Conservation (phyloP, 1,140 invertebrate genomes). For the Drosophila elegans region DNA sequence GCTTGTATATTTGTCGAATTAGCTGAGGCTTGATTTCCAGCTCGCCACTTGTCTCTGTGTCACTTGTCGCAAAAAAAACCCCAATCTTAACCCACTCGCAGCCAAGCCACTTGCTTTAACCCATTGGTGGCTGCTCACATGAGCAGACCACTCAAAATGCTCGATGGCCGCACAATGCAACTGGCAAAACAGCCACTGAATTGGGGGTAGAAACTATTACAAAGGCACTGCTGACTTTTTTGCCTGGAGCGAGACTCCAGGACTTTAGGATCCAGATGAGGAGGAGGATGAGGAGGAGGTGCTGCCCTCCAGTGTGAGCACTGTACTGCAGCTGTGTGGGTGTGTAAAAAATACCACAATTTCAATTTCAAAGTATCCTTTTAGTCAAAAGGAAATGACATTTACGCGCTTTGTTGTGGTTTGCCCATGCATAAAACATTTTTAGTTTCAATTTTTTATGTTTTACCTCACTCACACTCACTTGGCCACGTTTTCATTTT, state of each 20-base stretch:
- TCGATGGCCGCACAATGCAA: constrained; percentile 29
- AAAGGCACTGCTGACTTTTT: constrained; percentile 33
- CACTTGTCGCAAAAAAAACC: background rate
- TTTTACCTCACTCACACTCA: constrained; percentile 24
- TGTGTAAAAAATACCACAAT: constrained; percentile 73
- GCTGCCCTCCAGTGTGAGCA: constrained; percentile 7
- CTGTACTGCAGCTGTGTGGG: constrained; percentile 19
- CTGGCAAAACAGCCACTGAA: constrained; percentile 17
- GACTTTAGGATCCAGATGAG: background rate
- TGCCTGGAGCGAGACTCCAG: constrained; percentile 6
- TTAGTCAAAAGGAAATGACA: constrained; percentile 82
- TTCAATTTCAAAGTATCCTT: constrained; percentile 84
- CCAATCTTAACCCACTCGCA: background rate
- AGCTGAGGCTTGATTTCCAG: background rate
- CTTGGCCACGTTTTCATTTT: constrained; percentile 2
- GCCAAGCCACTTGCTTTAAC: background rate
- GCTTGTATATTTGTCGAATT: background rate
- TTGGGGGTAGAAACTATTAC: constrained; percentile 6
- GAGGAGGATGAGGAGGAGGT: constrained; percentile 1
- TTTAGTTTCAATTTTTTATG: constrained; percentile 70
- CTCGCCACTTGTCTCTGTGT: constrained; percentile 11
- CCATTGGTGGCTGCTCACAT: constrained; percentile 13
- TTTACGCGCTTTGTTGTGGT: constrained; percentile 83
- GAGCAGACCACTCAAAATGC: constrained; percentile 23
- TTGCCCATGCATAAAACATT: constrained; percentile 81